Conservation (phyloP, 2,888 invertebrate species). For the Caenorhabditis afra region DNA sequence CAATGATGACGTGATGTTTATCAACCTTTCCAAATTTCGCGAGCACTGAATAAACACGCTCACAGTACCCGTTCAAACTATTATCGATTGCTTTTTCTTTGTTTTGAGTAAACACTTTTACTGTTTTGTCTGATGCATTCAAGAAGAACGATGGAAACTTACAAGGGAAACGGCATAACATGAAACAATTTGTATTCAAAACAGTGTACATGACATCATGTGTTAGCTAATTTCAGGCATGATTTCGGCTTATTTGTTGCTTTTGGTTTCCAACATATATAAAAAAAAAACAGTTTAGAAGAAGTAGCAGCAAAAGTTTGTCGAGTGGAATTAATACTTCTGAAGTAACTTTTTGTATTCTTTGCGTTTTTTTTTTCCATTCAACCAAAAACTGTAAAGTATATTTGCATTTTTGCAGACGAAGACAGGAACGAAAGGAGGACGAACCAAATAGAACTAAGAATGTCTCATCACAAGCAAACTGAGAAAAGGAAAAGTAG, state of each 20-base stretch:
- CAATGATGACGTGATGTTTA: too few relatives aligned
- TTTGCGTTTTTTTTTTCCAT: conserved; percentile 2
- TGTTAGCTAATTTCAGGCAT: not conserved
- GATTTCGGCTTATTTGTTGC: conserved; percentile 10
- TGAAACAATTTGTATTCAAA: not conserved
- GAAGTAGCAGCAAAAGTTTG: too few relatives aligned
- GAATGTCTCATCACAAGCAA: conserved; percentile 47
- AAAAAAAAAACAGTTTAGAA: too few relatives aligned
- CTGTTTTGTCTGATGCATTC: too few relatives aligned
- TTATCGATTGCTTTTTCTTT: not conserved
- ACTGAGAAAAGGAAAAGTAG: conserved; percentile 47
- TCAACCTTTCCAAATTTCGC: too few relatives aligned
- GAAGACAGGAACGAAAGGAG: conserved; percentile 45
- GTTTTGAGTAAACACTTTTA: conserved; percentile 3
- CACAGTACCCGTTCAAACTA: not conserved
- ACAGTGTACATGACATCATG: not conserved
- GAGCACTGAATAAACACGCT: too few relatives aligned
- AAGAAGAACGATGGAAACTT: too few relatives aligned
- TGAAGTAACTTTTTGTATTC: not conserved
- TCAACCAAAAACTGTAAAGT: conserved; percentile 25
- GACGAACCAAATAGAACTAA: conserved; percentile 5
- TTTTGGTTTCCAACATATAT: conserved; percentile 5
- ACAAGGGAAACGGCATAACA: not conserved
- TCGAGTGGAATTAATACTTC: too few relatives aligned
- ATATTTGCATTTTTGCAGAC: conserved; percentile 48